phyloP scores from a whole-genome alignment of 2,113 vertebrate species.

The Platysternon megacephalum region DNA sequence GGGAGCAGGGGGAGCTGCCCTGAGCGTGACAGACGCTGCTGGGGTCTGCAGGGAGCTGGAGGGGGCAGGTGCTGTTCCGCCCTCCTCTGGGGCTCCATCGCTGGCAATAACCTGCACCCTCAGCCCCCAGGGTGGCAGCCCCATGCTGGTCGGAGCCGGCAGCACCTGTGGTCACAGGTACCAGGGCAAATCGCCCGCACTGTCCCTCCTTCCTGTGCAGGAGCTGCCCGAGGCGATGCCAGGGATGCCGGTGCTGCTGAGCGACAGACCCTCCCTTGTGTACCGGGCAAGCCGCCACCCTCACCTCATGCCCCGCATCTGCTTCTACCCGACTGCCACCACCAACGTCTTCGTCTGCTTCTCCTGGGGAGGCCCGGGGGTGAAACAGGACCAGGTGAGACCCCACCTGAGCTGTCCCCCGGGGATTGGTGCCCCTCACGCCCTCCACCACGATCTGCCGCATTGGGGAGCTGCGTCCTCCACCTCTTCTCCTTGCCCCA shows the following conservation, averaged over 20 bases:
- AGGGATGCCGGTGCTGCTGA: constrained; percentile 5
- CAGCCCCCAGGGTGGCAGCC: too few species aligned
- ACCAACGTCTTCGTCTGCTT: constrained; percentile 61
- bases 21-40: too few species aligned
- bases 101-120: not conserved
- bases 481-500: too few species aligned
- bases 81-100: not conserved
- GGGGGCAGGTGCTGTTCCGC: not conserved
- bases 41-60: too few species aligned
- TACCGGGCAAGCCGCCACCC: constrained; percentile 62
- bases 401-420: not conserved
- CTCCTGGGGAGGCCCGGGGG: constrained; percentile 41
- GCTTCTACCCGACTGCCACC: constrained; percentile 33
- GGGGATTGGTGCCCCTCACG: not conserved
- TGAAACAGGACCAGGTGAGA: constrained; percentile 61
- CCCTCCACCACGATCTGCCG: too few species aligned
- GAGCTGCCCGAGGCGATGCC: not conserved
- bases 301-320: constrained; percentile 47
- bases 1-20: too few species aligned
- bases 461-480: too few species aligned
- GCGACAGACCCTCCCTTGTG: constrained; percentile 51
- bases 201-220: not conserved
- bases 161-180: not conserved
- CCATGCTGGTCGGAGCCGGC: not conserved
- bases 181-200: not conserved